Evolutionary conservation across 1,140 invertebrate genomes (phyloP).

Genomic region (Drosophila hydei): DNA sequence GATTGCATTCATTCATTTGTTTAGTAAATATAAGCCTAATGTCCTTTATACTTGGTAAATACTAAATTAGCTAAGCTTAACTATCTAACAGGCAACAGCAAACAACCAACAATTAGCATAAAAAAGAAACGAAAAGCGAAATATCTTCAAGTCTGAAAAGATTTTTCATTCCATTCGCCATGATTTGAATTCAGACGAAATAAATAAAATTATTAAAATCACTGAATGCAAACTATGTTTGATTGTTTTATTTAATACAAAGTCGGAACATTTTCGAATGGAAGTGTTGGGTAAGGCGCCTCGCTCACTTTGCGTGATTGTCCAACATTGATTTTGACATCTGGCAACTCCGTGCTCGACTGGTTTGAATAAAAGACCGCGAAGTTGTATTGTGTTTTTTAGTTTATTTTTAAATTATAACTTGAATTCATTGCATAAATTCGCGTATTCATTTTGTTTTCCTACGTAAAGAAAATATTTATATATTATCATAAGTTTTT

Average conservation of each 20-base stretch:
- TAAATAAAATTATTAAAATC: conserved; percentile 38
- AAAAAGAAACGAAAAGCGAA: conserved; percentile 23
- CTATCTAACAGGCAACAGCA: conserved; percentile 34
- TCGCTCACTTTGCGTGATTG: neutral
- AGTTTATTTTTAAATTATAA: conserved; percentile 61
- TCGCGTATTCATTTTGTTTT: conserved; percentile 31
- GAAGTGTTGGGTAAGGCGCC: no score
- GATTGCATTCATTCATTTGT: conserved; percentile 44
- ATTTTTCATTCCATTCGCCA: conserved; percentile 69
- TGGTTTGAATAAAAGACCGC: neutral
- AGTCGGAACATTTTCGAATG: neutral
- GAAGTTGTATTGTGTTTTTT: conserved; percentile 5
- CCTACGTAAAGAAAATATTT: conserved; percentile 70
- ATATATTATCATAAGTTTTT: conserved; percentile 50
- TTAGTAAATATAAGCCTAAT: conserved; percentile 66
- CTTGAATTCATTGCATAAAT: conserved; percentile 51
- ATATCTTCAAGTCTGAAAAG: conserved; percentile 58
- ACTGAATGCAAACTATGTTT: conserved; percentile 27
- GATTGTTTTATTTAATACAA: conserved; percentile 12
- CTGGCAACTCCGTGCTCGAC: neutral
- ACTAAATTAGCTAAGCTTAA: conserved; percentile 50
- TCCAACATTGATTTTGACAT: neutral
- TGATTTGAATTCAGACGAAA: conserved; percentile 56
- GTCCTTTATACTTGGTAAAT: conserved; percentile 50
- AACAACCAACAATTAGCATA: conserved; percentile 52